Base-by-base conservation (phyloP, 2,113 vertebrate species). In the Xiphorhynchus elegans region DNA sequence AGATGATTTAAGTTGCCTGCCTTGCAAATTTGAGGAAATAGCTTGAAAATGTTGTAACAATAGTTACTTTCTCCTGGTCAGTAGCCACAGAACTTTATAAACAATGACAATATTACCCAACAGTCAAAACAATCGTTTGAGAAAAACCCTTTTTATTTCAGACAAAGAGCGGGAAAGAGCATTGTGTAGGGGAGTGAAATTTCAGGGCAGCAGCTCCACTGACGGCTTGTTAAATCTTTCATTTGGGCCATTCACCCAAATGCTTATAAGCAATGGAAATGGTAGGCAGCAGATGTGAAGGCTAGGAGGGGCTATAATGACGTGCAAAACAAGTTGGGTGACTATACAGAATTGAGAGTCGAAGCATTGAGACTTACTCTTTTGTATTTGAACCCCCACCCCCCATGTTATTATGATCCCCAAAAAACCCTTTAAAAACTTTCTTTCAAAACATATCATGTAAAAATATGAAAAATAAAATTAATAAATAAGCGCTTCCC, bases 181-280 rank as follows among this genome's bases (percentile, higher is more conserved):
- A 90, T 95, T 95, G 82, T 88, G 59, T 46, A 56, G 18, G 42
- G 66, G 46, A 93, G 74, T 86, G 86, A 95, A 95, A 96, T 95
- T 96, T 97, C 94, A 93, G 79, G 92, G 90, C 81, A 89, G 90
- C 63, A 93, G 88, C 84, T 96, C 94, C 19, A 16, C 95, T 52
- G 91, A 97, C 87, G 75, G 53, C 95, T 97, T 97, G 96, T 97
- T 97, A 97, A 97, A 95, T 96, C 97, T 96, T 97, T 96, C 96
- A 97, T 97, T 97, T 97, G 95, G 92, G 87, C 68, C 67, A 78
- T 95, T 97, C 97, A 96, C 96, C 95, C n/a, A n/a, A n/a, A n/a
- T 97, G 93, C 96, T 96, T 96, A 81, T 96, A 97, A 94, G 96
- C 94, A 96, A 80, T 91, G 93, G 93, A 97, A 96, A 96, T 96